Conservation (phyloP, 2,113 vertebrate species). For the Sinocyclocheilus grahami region DNA sequence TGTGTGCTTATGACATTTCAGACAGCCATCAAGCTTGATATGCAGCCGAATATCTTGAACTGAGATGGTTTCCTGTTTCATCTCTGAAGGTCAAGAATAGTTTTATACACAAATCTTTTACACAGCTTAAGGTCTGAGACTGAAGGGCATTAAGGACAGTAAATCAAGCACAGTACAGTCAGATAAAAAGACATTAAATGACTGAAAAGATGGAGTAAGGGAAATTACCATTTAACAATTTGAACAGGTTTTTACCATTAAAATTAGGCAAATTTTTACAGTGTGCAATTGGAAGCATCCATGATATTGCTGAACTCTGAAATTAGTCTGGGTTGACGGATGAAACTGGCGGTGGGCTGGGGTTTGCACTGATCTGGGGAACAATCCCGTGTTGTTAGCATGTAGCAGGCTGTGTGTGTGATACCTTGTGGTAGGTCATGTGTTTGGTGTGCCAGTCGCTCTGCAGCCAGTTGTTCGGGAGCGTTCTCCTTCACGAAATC, state of each 20-base stretch:
- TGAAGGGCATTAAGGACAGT: neutral
- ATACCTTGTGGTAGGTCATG: conserved; percentile 98
- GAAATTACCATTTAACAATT: too few relatives aligned
- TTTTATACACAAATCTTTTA: neutral
- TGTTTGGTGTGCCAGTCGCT: conserved; percentile 99
- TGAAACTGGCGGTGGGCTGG: neutral
- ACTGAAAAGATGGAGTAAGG: neutral
- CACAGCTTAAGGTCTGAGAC: neutral
- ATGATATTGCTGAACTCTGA: too few relatives aligned
- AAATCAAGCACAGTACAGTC: neutral
- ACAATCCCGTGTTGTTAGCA: neutral
- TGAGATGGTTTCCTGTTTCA: neutral
- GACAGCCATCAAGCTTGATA: neutral
- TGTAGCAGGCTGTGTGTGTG: neutral
- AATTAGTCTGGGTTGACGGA: too few relatives aligned
- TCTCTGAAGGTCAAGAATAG: neutral
- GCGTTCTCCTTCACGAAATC: conserved; percentile 99
- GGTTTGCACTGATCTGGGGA: too few relatives aligned
- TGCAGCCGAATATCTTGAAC: neutral
- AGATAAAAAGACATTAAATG: neutral
- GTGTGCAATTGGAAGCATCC: too few relatives aligned
- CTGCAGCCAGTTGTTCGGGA: conserved; percentile 98
- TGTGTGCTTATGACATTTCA: conserved; percentile 4
- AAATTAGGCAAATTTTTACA: too few relatives aligned
- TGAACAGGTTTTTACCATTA: too few relatives aligned